Evolutionary conservation across 2,888 invertebrate species (phyloP), one percentile per base, ranked within the genome.

Genomic region (Ctena decussata): DNA sequence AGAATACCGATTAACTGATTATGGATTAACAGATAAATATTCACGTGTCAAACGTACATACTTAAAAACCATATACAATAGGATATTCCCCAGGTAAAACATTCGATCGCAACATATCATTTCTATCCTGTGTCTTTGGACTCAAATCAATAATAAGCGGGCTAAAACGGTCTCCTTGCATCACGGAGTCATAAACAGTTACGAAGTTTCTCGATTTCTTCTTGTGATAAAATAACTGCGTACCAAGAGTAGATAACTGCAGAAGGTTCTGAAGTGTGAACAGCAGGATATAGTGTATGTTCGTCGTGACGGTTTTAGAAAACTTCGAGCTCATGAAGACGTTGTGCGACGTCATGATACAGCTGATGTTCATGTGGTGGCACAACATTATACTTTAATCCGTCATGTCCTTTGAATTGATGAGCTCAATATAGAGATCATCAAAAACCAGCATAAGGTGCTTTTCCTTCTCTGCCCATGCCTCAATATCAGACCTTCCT

Each of bases 371-470:
- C 3, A 75, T n/a, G 15, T 75, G 75, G 15, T 60, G 75, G 39
- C 75, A 75, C 12, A 75, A 18, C 41, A 75, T 27, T 0, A 75
- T 60, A 6, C 39, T 39, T 39, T 60, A 75, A 39, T 75, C 75
- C 0, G 24, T 41, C 37, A 75, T 75, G 12, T 75, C 75, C 37
- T 60, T 57, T 8, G 75, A 75, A 21, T 27, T 75, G 11, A 75
- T 75, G 21, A 75, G 15, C 15, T 60, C 39, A 37, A 69, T 69
- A 44, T 77, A 77, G 41, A 77, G 44, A n/a, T 69, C 77, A 41
- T 77, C 77, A 35, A 77, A 39, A 15, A 77, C 41, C 21, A 77
- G 46, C n/a, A 77, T 32, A 8, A 77, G 35, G 18, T 77, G 77
- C 21, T 32, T 37, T 69, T 77, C 77, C 2, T 2, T 24, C 1